Evolutionary conservation across 1,140 invertebrate genomes (phyloP).

Genomic region (Trypoxylus dichotomus): DNA sequence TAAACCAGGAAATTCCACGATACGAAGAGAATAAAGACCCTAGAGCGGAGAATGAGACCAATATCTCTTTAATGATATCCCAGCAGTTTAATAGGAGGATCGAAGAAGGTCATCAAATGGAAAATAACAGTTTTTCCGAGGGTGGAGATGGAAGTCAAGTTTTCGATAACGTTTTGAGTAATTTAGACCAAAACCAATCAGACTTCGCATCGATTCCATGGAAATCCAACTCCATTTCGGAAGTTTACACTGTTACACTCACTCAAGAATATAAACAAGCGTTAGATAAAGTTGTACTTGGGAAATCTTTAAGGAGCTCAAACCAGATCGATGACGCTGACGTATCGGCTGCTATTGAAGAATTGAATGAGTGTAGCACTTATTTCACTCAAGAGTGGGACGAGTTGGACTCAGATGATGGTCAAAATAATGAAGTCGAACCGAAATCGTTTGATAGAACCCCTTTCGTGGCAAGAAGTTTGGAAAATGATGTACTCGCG

Average conservation of each 20-base stretch:
- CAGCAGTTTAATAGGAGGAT: neutral
- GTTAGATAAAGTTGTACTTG: neutral
- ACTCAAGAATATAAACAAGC: neutral
- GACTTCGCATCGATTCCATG: neutral
- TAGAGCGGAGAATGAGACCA: too few relatives aligned
- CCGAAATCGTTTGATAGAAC: neutral
- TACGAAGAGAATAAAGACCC: too few relatives aligned
- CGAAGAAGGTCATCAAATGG: neutral
- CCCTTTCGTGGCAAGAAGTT: neutral
- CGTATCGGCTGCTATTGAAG: neutral
- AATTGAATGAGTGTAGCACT: constrained; percentile 1
- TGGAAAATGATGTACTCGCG: neutral
- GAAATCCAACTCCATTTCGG: neutral
- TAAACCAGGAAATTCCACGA: neutral
- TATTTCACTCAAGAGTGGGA: constrained; percentile 31
- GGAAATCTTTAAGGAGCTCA: neutral
- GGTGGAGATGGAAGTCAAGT: neutral
- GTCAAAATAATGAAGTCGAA: neutral
- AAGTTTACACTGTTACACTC: constrained; percentile 27
- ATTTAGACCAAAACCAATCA: neutral
- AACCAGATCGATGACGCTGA: neutral
- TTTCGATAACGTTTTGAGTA: neutral
- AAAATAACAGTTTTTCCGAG: neutral
- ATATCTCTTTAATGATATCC: neutral
- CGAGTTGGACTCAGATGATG: neutral